Percentiles rank a stretch among this genome's conserved stretches.
Conservation (phyloP, 37 sponge, comb jelly and placozoan genomes). For the Spongilla lacustris region DNA sequence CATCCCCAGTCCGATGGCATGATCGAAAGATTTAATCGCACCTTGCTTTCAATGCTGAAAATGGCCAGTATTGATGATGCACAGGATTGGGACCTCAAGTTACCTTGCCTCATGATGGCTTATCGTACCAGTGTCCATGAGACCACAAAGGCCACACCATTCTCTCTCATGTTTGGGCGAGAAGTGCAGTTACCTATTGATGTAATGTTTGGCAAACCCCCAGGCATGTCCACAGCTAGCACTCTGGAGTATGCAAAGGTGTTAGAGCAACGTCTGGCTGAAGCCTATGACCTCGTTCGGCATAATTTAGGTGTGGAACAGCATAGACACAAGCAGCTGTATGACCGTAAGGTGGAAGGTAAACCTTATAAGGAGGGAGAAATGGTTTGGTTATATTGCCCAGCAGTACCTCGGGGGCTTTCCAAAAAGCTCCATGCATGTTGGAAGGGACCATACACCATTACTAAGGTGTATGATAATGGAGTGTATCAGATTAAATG, state of each 20-base stretch:
- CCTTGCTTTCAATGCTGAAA: not conserved
- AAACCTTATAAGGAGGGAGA: constrained; percentile 2
- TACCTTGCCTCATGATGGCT: constrained; percentile 8
- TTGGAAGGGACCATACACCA: constrained; percentile 28
- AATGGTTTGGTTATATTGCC: constrained; percentile 24
- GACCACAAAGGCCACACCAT: constrained; percentile 7
- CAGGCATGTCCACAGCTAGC: not conserved
- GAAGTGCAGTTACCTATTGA: constrained; percentile 1
- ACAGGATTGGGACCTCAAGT: not conserved
- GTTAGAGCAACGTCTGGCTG: not conserved
- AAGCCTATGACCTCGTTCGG: not conserved
- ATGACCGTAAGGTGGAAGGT: constrained; percentile 22
- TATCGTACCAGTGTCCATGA: constrained; percentile 10
- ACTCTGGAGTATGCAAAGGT: not conserved
- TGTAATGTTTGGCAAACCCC: too few species aligned
- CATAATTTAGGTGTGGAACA: not conserved
- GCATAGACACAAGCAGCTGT: constrained; percentile 5
- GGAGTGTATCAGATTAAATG: too few species aligned
- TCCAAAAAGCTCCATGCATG: constrained; percentile 22
- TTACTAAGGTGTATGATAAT: not conserved
- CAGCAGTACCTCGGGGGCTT: constrained; percentile 26
- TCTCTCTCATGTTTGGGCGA: constrained; percentile 20
- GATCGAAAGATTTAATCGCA: not conserved
- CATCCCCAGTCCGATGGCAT: too few species aligned
- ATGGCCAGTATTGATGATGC: not conserved